Conservation (phyloP, 2,113 vertebrate genomes). For the Dicaeum eximium region DNA sequence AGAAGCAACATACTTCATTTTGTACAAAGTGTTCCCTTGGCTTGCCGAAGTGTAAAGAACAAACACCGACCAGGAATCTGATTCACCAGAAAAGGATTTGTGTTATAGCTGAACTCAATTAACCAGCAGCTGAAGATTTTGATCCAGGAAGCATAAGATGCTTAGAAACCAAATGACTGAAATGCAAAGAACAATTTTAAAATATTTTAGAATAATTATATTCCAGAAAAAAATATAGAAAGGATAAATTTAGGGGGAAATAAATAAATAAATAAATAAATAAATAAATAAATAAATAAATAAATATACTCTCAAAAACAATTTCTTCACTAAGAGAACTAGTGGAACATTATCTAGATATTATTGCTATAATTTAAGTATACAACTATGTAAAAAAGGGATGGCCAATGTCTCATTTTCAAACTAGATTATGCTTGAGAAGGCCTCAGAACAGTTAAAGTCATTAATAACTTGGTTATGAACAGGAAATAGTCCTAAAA, state of each 20-base stretch:
- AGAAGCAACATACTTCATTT: background rate
- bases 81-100: slow-evolving; percentile 43
- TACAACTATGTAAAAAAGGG: background rate
- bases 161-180: slow-evolving; percentile 21
- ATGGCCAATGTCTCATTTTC: background rate
- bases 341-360: background rate
- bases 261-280: background rate
- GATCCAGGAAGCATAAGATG: background rate
- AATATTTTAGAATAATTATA: slow-evolving; percentile 5
- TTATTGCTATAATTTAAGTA: background rate
- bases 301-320: background rate
- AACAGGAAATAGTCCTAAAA: background rate
- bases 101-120: slow-evolving; percentile 46
- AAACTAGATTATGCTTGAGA: background rate
- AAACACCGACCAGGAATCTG: slow-evolving; percentile 38
- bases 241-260: background rate
- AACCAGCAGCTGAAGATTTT: slow-evolving; percentile 26
- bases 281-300: background rate
- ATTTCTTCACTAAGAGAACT: background rate
- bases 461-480: background rate
- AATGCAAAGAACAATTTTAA: background rate
- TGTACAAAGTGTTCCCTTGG: slow-evolving; percentile 13
- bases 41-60: slow-evolving; percentile 27
- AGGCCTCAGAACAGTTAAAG: background rate
- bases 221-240: background rate